Base-by-base conservation (phyloP, 2,888 invertebrate genomes). In the Dexiosoma caninum region DNA sequence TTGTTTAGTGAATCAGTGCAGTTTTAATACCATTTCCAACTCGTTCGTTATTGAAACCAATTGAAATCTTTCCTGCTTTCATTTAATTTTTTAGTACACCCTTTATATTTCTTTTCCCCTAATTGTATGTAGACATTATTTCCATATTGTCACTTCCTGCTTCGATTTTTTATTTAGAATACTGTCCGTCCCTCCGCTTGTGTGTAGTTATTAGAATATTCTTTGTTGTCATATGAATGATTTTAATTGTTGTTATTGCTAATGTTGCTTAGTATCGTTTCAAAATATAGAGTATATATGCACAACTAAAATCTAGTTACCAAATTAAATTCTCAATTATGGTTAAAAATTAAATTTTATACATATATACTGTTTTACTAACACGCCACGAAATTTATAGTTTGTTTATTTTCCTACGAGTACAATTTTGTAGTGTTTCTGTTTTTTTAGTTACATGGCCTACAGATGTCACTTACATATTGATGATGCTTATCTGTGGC, bases 251-350 rank as follows among this genome's bases (percentile, higher is more conserved):
- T 57, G 16, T 37, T 21, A 12, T 53, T 12, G 5, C 16, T 53
- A 2, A 19, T 40, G 3, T 51, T 37, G 4, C 40, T 6, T 19
- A 9, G 14, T 35, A 49, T 37, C 37, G 35, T 12, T 51, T 51
- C 51, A 51, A 40, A 27, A 37, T 40, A 16, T 40, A 30, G 19
- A 53, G 42, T 30, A 53, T n/a, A n/a, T n/a, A n/a, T n/a, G n/a
- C 30, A 53, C 53, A 67, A 40, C 53, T 37, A n/a, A 59, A 71
- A 57, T 66, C 35, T 71, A 44, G 59, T 32, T 27, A 59, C 44
- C 16, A 44, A 66, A 78, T 71, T 21, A 78, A 78, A 71, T 71
- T 78, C 78, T 37, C 59, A 71, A 71, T 71, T 71, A 66, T n/a
- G 66, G 66, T 37, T 44, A 51, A 59, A 40, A 37, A 49, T 16